Percentiles rank a stretch among this genome's conserved stretches.
Evolutionary conservation across 2,797 vertebrate species (phyloP).

Genomic region (Coracias cyanogaster): DNA sequence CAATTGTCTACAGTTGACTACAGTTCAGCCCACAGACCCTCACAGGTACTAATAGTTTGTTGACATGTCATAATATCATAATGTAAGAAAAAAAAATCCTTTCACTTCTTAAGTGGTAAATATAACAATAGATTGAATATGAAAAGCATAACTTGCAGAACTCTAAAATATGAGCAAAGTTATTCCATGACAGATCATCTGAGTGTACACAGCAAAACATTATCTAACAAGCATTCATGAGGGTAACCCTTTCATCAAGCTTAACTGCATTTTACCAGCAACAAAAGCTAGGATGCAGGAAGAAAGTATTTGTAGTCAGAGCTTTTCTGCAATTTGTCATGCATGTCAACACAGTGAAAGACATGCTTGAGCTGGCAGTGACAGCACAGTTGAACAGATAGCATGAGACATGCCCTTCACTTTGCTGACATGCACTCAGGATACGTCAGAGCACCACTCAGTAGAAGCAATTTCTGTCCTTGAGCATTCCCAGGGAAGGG

Average conservation of each 20-base stretch:
- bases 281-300: neutral
- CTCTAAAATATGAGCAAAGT: neutral
- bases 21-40: neutral
- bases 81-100: neutral
- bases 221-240: neutral
- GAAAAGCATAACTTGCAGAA: neutral
- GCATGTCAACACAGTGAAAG: neutral
- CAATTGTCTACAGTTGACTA: neutral
- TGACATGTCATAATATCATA: neutral
- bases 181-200: neutral
- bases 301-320: neutral
- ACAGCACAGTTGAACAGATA: neutral
- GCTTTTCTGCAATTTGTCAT: neutral
- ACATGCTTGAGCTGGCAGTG: neutral
- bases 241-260: neutral
- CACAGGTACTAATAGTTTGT: neutral
- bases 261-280: neutral
- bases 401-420: neutral
- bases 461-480: neutral
- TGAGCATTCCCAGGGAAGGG: neutral
- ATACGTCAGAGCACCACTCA: neutral
- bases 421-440: neutral
- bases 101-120: neutral
- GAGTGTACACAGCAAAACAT: rapidly evolving
- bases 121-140: neutral